Conservation (phyloP, 2,113 vertebrate species). For the Amphiprion percula region DNA sequence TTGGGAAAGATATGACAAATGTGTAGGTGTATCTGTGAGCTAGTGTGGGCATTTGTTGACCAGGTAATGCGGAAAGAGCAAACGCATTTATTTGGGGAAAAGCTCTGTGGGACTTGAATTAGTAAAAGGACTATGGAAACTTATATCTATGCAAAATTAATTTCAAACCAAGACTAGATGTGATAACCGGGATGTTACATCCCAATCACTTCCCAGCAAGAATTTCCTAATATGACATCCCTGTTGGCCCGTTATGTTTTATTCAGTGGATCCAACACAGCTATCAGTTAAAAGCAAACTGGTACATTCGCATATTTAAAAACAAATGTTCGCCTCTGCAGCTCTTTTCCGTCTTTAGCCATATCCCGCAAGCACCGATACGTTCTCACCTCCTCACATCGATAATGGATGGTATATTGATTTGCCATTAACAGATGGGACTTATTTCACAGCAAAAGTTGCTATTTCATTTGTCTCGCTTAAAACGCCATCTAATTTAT, state of each 20-base stretch:
- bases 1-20: neutral
- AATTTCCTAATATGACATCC: neutral
- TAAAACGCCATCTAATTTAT: conserved; percentile 42
- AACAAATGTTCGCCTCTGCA: conserved; percentile 10
- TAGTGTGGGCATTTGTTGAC: neutral
- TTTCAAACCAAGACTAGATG: no score
- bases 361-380: conserved; percentile 2
- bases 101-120: no score
- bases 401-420: conserved; percentile 27
- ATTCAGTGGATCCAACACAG: conserved; percentile 5
- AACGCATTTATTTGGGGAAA: neutral
- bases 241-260: conserved; percentile 6
- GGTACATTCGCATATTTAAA: neutral
- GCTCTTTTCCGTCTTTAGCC: neutral
- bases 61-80: neutral
- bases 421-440: conserved; percentile 40
- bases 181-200: no score
- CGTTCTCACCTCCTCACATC: neutral
- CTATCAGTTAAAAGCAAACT: conserved; percentile 13
- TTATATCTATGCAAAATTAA: no score
- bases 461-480: conserved; percentile 19
- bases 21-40: neutral
- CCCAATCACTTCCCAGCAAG: no score
- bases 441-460: conserved; percentile 28
- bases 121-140: no score